Conservation (phyloP, 2,888 invertebrate species). For the Drosophila helvetica region DNA sequence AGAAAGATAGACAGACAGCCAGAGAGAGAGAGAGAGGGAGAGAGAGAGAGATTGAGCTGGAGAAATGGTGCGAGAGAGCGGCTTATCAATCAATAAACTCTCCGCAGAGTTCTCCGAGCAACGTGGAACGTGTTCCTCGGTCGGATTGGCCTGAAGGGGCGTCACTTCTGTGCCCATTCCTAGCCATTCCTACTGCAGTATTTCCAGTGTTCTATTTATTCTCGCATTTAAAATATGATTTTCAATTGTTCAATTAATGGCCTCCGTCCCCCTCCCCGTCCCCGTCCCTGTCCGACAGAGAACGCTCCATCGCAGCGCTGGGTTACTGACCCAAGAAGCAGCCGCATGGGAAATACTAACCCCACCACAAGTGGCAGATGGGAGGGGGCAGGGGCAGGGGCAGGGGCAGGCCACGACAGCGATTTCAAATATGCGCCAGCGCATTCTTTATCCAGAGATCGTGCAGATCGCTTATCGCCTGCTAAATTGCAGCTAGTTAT, state of each 20-base stretch:
- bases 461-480: slow-evolving; percentile 43
- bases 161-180: slow-evolving; percentile 45
- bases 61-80: slow-evolving; percentile 8
- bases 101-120: slow-evolving; percentile 34
- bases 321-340: slow-evolving; percentile 57
- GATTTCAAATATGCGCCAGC: slow-evolving; percentile 57
- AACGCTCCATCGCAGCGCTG: slow-evolving; percentile 1
- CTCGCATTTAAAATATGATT: slow-evolving; percentile 43
- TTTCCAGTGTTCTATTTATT: slow-evolving; percentile 54
- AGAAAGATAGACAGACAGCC: slow-evolving; percentile 7
- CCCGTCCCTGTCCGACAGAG: neutral
- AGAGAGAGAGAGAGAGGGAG: neutral
- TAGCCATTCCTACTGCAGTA: slow-evolving; percentile 8
- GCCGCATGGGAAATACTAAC: slow-evolving; percentile 31
- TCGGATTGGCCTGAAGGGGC: slow-evolving; percentile 54
- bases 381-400: slow-evolving; percentile 16
- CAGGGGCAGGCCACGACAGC: slow-evolving; percentile 55
- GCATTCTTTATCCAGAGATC: slow-evolving; percentile 19
- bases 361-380: neutral
- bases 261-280: neutral
- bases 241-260: slow-evolving; percentile 71
- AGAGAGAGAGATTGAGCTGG: neutral
- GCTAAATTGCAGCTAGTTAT: slow-evolving; percentile 66
- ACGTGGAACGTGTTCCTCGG: slow-evolving; percentile 42
- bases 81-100: slow-evolving; percentile 67